A percentile compares a stretch with the other conserved stretches of the same genome.
These are phyloP conservation scores for Sylvicola fuscatus DNA, from an alignment of 2,888 invertebrate genomes.

Conservation along the genomic window DNA sequence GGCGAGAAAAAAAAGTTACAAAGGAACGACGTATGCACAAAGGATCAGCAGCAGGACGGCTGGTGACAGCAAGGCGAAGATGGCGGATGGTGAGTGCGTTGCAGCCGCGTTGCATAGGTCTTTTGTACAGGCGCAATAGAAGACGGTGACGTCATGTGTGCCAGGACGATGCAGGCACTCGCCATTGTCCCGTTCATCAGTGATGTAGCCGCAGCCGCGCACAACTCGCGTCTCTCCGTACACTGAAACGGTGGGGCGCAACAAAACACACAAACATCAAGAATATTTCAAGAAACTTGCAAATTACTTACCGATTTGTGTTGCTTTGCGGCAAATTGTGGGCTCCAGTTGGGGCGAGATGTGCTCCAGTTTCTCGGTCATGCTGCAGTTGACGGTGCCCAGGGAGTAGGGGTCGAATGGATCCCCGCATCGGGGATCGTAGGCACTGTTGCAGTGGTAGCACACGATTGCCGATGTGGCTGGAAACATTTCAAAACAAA, in stretches of 20 bases:
- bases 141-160: slow-evolving; percentile 49
- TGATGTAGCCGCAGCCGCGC: slow-evolving; percentile 59
- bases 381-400: slow-evolving; percentile 66
- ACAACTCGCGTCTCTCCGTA: slow-evolving; percentile 56
- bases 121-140: slow-evolving; percentile 58
- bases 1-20: too few relatives aligned
- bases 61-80: neutral
- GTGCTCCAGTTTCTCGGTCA: slow-evolving; percentile 49
- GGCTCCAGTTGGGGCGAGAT: slow-evolving; percentile 32
- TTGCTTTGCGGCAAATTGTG: slow-evolving; percentile 62
- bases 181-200: slow-evolving; percentile 36
- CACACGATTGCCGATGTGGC: slow-evolving; percentile 38
- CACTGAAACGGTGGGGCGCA: too few relatives aligned
- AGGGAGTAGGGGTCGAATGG: slow-evolving; percentile 72
- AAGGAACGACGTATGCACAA: too few relatives aligned
- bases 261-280: too few relatives aligned
- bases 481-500: too few relatives aligned
- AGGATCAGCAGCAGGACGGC: too few relatives aligned
- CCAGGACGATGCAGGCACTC: slow-evolving; percentile 48
- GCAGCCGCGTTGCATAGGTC: slow-evolving; percentile 50
- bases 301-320: slow-evolving; percentile 51
- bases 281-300: too few relatives aligned
- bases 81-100: neutral
- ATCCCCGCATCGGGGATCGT: slow-evolving; percentile 74
- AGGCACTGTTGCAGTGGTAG: slow-evolving; percentile 81